Percentiles rank a stretch among this genome's conserved stretches.
Evolutionary conservation across 2,888 invertebrate species (phyloP).

Genomic region (Amiota mariae): DNA sequence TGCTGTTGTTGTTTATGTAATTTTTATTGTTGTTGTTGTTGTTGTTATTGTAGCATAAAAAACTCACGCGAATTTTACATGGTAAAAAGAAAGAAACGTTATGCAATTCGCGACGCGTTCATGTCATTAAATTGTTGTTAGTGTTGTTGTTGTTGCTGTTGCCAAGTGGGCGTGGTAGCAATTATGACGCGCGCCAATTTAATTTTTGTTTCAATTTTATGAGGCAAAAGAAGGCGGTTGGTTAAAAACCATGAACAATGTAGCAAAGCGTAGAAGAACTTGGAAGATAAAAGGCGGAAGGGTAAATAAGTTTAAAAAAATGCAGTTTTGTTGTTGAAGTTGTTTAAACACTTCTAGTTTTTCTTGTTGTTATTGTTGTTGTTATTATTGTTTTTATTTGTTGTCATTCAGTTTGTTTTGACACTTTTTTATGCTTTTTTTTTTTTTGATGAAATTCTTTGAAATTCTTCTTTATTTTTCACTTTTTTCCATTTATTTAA

Average conservation of each 20-base stretch:
- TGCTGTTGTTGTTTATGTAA: too few species aligned
- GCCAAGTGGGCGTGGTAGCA: constrained; percentile 13
- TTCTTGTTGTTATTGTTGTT: background rate
- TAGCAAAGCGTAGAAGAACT: too few species aligned
- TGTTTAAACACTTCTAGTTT: background rate
- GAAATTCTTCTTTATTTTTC: background rate
- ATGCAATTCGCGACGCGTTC: too few species aligned
- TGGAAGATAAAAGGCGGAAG: too few species aligned
- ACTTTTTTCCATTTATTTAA: constrained; percentile 16
- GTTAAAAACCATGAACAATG: too few species aligned
- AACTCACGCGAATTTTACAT: too few species aligned
- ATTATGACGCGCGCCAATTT: constrained; percentile 14
- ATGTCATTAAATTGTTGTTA: too few species aligned
- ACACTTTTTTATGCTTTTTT: background rate
- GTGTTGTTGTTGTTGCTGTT: background rate
- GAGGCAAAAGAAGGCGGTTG: constrained; percentile 5
- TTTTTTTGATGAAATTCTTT: background rate
- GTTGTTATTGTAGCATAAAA: too few species aligned
- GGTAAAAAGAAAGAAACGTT: too few species aligned
- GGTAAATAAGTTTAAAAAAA: too few species aligned
- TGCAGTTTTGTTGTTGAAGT: too few species aligned
- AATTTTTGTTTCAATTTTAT: constrained; percentile 10
- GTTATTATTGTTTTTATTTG: background rate
- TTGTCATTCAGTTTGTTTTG: background rate
- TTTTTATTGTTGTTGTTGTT: too few species aligned